A percentile compares a stretch with the other conserved stretches of the same genome.
Evolutionary conservation across 2,113 vertebrate genomes (phyloP).

Genomic region (Oceanites oceanicus): DNA sequence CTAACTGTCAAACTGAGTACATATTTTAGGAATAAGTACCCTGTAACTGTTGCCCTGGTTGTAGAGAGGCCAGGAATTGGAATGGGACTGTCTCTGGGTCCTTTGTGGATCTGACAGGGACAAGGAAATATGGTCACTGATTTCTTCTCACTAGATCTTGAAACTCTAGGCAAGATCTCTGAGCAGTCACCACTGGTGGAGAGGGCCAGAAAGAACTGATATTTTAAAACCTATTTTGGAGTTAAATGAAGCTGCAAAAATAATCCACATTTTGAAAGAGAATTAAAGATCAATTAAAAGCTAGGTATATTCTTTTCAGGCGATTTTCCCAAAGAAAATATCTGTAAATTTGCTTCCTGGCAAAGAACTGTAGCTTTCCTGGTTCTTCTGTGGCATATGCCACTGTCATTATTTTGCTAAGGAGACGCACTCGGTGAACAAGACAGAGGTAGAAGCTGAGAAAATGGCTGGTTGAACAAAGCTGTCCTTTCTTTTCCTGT

Average conservation of each 20-base stretch:
- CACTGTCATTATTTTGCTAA: slow-evolving; percentile 28
- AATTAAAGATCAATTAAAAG: background rate
- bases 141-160: background rate
- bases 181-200: background rate
- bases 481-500: slow-evolving; percentile 34
- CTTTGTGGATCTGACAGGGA: background rate
- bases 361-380: background rate
- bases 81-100: background rate
- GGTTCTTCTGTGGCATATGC: background rate
- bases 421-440: background rate
- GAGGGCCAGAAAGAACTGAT: background rate
- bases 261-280: background rate
- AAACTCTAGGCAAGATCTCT: background rate
- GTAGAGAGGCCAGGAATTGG: background rate
- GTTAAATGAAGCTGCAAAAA: background rate
- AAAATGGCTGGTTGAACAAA: slow-evolving; percentile 47
- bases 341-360: background rate
- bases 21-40: background rate
- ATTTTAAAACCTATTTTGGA: background rate
- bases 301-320: background rate
- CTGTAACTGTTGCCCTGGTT: background rate
- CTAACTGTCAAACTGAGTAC: background rate
- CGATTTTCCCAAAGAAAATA: background rate
- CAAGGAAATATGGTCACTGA: background rate
- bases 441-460: slow-evolving; percentile 18